Base-by-base conservation (phyloP, 1,140 invertebrate species). In the Sesamia nonagrioides region DNA sequence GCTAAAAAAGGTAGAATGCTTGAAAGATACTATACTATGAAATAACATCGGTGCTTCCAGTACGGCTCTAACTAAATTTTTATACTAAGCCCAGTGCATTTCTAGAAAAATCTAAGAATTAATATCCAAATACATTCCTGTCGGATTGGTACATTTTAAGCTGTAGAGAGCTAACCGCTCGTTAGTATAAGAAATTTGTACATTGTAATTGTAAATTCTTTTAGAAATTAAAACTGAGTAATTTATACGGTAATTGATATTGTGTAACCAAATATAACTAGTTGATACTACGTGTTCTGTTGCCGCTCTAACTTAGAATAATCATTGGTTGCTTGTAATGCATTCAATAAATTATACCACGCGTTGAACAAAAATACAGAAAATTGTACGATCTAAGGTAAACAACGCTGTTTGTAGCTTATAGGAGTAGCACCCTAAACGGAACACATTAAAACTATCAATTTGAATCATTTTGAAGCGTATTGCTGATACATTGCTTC, bases 171-270 rank as follows among this genome's bases (percentile, higher is more conserved):
- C 69, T 1, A 1, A 63, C 42, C 83, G 89, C 89, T 86, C 78
- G 66, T 75, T 90, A 89, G 89, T 61, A 4, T 86, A 89, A 90
- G 90, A 60, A 73, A 77, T 78, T 82, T 93, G 90, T 93, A 92
- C 84, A 92, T 91, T 91, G 81, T 91, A 89, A 87, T 84, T 93
- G 89, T 93, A 93, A 91, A 92, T 91, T 91, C 86, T 89, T 86
- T 90, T 92, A 93, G 90, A 60, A 17, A 11, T 78, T 91, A 86
- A 86, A 82, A 84, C 82, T 79, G 79, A 86, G 77, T 91, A 90
- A 91, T 84, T 89, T 90, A 89, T 88, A 86, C 79, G 80, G 81
- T 84, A 82, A 84, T 80, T 82, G 85, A 86, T 85, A 77, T 83
- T 77, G 78, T 84, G 63, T 91, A 91, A 91, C 88, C 88, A 89